Conservation (phyloP, 2,797 vertebrate species). For the Phataginus tetradactyla region DNA sequence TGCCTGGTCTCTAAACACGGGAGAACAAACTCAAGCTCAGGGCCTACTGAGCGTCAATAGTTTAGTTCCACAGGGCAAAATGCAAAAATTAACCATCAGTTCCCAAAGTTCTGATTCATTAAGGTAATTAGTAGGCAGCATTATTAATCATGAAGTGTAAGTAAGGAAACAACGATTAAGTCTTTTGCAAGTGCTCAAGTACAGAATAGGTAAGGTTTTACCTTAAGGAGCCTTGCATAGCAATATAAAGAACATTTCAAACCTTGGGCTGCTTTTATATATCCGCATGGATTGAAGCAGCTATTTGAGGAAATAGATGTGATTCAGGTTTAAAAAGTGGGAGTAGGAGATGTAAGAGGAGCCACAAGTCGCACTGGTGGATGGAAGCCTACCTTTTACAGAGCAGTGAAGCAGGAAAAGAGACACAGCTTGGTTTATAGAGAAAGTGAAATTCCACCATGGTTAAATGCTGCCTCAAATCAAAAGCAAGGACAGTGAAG, state of each 20-base stretch:
- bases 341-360: not conserved
- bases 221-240: not conserved
- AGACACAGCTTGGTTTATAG: not conserved
- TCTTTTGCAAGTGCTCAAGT: not conserved
- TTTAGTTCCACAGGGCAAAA: not conserved
- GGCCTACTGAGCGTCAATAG: not conserved
- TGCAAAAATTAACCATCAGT: not conserved
- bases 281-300: not conserved
- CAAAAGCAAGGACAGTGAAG: not conserved
- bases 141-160: not conserved
- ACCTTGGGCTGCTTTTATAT: not conserved
- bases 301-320: not conserved
- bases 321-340: not conserved
- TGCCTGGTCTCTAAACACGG: not conserved
- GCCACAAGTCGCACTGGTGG: not conserved
- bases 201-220: not conserved
- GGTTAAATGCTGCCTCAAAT: not conserved
- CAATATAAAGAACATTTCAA: not conserved
- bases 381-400: not conserved
- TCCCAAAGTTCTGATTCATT: not conserved
- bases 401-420: not conserved
- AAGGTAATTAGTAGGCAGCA: not conserved
- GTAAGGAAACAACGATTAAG: not conserved
- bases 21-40: not conserved
- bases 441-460: not conserved